phyloP scores from a whole-genome alignment of 2,888 invertebrate species.

The Hoplodrina blanda region DNA sequence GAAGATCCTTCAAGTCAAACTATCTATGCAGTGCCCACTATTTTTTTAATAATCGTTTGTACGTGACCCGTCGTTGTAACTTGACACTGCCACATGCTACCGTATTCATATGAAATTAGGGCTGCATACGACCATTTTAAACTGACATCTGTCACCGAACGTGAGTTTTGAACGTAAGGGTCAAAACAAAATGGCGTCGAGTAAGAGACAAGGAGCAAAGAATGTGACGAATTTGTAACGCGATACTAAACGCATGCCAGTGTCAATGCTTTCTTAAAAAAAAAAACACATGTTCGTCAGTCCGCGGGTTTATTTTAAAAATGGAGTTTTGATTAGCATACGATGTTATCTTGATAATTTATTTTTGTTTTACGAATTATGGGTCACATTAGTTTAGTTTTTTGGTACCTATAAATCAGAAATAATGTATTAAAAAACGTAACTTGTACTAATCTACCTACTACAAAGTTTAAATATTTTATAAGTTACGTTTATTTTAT shows the following conservation, averaged over 20 bases:
- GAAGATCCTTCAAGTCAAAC: slow-evolving; percentile 46
- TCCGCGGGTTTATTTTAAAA: slow-evolving; percentile 61
- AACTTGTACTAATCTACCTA: not conserved
- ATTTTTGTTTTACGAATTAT: slow-evolving; percentile 51
- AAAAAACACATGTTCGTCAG: slow-evolving; percentile 73
- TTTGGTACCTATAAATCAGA: not conserved
- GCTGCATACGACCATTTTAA: slow-evolving; percentile 62
- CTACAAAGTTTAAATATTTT: not conserved
- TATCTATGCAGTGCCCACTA: slow-evolving; percentile 55
- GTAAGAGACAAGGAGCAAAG: slow-evolving; percentile 60
- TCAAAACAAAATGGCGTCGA: slow-evolving; percentile 51
- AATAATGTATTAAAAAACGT: slow-evolving; percentile 10
- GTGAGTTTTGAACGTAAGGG: slow-evolving; percentile 53
- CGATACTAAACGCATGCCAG: slow-evolving; percentile 76
- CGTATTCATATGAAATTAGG: slow-evolving; percentile 77
- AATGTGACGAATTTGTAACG: slow-evolving; percentile 83
- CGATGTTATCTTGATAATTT: slow-evolving; percentile 57
- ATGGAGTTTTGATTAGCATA: slow-evolving; percentile 59
- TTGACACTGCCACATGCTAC: slow-evolving; percentile 78
- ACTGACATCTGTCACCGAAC: slow-evolving; percentile 49
- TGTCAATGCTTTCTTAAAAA: slow-evolving; percentile 79
- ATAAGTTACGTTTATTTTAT: slow-evolving; percentile 20
- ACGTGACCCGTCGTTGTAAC: slow-evolving; percentile 79
- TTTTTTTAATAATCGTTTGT: slow-evolving; percentile 65
- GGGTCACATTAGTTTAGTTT: slow-evolving; percentile 39